phyloP scores from a whole-genome alignment of 92 coral and sea anemone species.

The Epizoanthus illoricatus region DNA sequence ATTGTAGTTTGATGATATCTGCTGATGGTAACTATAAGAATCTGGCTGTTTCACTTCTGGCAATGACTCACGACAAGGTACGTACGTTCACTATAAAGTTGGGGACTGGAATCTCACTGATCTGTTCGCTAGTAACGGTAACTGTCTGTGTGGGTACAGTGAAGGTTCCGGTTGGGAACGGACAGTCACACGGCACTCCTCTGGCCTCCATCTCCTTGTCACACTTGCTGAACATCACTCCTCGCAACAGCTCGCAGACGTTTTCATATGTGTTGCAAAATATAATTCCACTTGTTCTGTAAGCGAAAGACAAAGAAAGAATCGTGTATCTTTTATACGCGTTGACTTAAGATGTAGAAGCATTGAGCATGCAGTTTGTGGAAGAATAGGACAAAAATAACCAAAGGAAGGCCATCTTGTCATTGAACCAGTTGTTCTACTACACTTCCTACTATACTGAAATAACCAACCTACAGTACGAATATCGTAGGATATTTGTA shows the following conservation, averaged over 20 bases:
- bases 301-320: too few species aligned
- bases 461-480: too few species aligned
- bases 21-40: conserved; percentile 1
- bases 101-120: conserved; percentile 51
- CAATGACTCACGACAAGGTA: not conserved
- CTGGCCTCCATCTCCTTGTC: conserved; percentile 57
- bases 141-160: conserved; percentile 56
- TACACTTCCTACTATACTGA: too few species aligned
- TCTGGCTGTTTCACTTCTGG: conserved; percentile 14
- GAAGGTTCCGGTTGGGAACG: conserved; percentile 67
- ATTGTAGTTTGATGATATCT: conserved; percentile 10
- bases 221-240: conserved; percentile 58
- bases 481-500: too few species aligned
- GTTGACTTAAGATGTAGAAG: too few species aligned
- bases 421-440: too few species aligned
- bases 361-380: too few species aligned
- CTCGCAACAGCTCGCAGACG: conserved; percentile 43
- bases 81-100: conserved; percentile 30
- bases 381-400: too few species aligned
- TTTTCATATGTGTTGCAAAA: conserved; percentile 40
- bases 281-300: not conserved
- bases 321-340: too few species aligned
- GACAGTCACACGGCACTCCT: conserved; percentile 76
- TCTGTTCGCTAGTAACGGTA: conserved; percentile 51
- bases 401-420: too few species aligned